Evolutionary conservation across 1,140 invertebrate genomes (phyloP), one percentile per base, ranked within the genome.

Genomic region (Mizuhopecten yessoensis): DNA sequence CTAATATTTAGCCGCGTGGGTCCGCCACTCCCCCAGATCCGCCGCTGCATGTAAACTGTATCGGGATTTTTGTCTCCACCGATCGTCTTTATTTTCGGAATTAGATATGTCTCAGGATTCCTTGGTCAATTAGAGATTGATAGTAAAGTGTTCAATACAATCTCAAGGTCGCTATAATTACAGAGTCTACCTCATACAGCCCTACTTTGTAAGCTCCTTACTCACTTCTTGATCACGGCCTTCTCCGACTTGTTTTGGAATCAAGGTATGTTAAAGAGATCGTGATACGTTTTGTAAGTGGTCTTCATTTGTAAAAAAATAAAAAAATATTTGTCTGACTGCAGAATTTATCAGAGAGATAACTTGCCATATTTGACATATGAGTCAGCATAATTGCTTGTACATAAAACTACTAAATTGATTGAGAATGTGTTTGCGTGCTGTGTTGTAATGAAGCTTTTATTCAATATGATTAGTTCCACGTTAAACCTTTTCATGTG

Each of bases 341-440:
- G 57, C 1, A 75, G 57, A 75, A n/a, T n/a, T 29, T 29, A 75
- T 75, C n/a, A 29, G 23, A 29, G 1, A 3, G 57, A 75, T 29
- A 75, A n/a, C 57, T 39, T 29, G 57, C 57, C 15, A 75, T 75
- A 75, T 75, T n/a, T 75, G 57, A 75, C 23, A 75, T 75, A 75
- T 75, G 29, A 29, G n/a, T n/a, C 9, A 75, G 23, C 57, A 75
- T 17, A 75, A 29, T 75, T 75, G 17, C 17, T 75, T 29, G 23
- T 29, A n/a, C 57, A n/a, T 75, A 17, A 49, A 75, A n/a, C n/a
- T 75, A 75, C n/a, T 75, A 75, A n/a, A 29, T 75, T 75, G 57
- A 75, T 75, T 75, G 57, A 75, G 57, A 75, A n/a, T 7, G 57
- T 29, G 23, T 29, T n/a, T 9, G 23, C 57, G n/a, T 75, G 57